phyloP scores from a whole-genome alignment of 1,140 invertebrate genomes.

The Dysdera silvatica region DNA sequence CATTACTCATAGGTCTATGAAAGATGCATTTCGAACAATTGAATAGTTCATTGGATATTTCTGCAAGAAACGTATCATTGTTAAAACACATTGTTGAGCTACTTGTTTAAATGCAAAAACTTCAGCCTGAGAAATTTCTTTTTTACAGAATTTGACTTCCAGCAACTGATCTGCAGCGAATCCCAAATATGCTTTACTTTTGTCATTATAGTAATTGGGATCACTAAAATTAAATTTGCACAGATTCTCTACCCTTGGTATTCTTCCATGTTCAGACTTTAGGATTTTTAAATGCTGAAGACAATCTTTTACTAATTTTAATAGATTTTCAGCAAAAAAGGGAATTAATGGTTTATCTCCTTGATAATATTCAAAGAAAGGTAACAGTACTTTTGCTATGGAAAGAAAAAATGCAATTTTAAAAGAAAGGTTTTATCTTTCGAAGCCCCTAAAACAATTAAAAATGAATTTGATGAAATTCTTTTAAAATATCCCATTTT shows the following conservation, averaged over 20 bases:
- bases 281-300: background rate
- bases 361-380: constrained; percentile 1
- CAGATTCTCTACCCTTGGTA: background rate
- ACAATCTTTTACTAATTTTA: background rate
- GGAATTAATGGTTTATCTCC: background rate
- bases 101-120: background rate
- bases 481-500: background rate
- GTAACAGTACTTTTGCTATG: background rate
- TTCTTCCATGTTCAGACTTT: background rate
- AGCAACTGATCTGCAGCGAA: background rate
- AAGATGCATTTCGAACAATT: background rate
- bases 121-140: background rate
- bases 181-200: background rate
- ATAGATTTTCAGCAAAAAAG: background rate
- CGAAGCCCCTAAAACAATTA: background rate
- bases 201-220: background rate
- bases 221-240: background rate
- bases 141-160: background rate
- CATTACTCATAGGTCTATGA: background rate
- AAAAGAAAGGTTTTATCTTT: background rate
- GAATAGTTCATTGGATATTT: constrained; percentile 4
- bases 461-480: background rate
- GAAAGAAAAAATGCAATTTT: background rate
- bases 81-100: background rate
- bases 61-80: background rate